A percentile compares a stretch with the other conserved stretches of the same genome.
These are phyloP conservation scores for Vanacampus margaritifer DNA, from an alignment of 2,113 vertebrate genomes.

Conservation along the genomic window DNA sequence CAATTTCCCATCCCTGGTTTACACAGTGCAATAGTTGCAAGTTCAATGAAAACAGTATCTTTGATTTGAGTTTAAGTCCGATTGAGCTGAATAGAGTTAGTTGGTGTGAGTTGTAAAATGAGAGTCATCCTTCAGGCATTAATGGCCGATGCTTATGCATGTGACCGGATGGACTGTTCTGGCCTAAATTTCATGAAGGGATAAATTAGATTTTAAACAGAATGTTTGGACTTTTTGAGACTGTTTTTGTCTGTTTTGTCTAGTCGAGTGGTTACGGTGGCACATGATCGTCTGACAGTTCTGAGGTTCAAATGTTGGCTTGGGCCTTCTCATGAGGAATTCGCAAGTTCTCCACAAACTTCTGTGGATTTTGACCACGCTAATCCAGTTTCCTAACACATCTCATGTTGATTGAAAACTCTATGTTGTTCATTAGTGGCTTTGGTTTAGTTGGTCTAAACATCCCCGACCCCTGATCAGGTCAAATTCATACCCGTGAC, in stretches of 20 bases:
- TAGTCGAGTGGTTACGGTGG: neutral
- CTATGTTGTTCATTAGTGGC: neutral
- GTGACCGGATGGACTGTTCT: conserved; percentile 35
- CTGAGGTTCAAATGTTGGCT: too few relatives aligned
- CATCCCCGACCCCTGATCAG: too few relatives aligned
- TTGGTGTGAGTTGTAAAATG: conserved; percentile 26
- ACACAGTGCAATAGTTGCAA: too few relatives aligned
- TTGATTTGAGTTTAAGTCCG: too few relatives aligned
- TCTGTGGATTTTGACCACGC: too few relatives aligned
- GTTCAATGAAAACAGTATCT: too few relatives aligned
- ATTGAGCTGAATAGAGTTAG: neutral
- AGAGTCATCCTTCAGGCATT: conserved; percentile 64
- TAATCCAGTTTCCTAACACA: neutral
- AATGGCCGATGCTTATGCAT: conserved; percentile 49
- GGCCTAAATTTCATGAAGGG: conserved; percentile 14
- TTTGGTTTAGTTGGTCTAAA: neutral
- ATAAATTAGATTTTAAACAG: conserved; percentile 5
- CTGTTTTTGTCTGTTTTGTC: neutral
- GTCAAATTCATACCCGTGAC: too few relatives aligned
- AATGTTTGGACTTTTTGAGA: neutral
- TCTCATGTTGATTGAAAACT: neutral
- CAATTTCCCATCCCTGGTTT: too few relatives aligned
- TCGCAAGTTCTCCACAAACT: too few relatives aligned
- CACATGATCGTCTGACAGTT: too few relatives aligned
- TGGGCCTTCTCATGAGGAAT: too few relatives aligned